Evolutionary conservation across 2,113 vertebrate species (phyloP).

Genomic region (Canis aureus): DNA sequence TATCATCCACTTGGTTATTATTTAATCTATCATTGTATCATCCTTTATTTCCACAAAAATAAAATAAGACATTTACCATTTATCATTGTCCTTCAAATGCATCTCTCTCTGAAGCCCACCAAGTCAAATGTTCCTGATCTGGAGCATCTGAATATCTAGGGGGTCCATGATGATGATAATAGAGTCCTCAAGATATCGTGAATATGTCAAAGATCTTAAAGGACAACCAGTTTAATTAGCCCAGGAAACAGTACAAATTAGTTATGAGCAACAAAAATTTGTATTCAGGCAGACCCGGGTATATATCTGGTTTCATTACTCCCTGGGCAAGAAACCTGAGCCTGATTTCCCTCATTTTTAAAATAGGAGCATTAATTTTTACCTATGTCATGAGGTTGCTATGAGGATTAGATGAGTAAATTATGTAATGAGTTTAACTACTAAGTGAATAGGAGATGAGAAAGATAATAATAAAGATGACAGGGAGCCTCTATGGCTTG

Average conservation of each 20-base stretch:
- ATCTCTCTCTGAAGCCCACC: background rate
- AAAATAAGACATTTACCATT: background rate
- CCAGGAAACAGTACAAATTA: background rate
- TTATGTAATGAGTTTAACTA: background rate
- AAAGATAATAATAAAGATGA: slow-evolving; percentile 4
- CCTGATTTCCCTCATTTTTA: background rate
- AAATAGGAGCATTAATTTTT: background rate
- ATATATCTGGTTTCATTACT: slow-evolving; percentile 16
- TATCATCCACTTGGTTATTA: background rate
- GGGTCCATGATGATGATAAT: background rate
- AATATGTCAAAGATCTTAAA: slow-evolving; percentile 26
- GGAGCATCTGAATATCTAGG: background rate
- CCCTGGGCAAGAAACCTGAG: slow-evolving; percentile 15
- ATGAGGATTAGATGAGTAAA: slow-evolving; percentile 55
- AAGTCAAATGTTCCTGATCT: background rate
- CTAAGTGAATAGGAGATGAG: slow-evolving; percentile 16
- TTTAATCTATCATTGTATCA: background rate
- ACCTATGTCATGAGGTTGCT: background rate
- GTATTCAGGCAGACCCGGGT: background rate
- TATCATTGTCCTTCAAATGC: background rate
- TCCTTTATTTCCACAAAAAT: slow-evolving; percentile 26
- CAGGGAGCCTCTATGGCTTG: background rate
- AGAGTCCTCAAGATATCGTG: background rate
- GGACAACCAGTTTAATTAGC: background rate
- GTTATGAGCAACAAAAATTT: slow-evolving; percentile 20